Conservation (phyloP, 2,113 vertebrate genomes). For the Kryptolebias marmoratus region DNA sequence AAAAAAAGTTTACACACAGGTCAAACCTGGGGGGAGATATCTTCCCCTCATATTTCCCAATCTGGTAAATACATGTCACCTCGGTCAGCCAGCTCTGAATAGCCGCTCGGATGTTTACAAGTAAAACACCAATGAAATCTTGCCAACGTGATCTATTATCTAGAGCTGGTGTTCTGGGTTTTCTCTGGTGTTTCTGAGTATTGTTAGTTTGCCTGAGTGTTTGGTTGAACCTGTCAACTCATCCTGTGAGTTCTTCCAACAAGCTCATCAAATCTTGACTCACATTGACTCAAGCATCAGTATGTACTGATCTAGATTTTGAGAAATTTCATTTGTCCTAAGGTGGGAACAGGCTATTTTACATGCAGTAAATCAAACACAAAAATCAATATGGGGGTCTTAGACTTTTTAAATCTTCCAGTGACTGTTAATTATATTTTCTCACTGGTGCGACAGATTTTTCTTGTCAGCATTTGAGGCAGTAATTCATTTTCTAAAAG, state of each 20-base stretch:
- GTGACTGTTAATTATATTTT: neutral
- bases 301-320: neutral
- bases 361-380: neutral
- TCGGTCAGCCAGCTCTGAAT: conserved; percentile 37
- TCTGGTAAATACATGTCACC: conserved; percentile 49
- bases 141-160: conserved; percentile 46
- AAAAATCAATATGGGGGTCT: neutral
- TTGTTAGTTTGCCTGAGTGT: conserved; percentile 3
- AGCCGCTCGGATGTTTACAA: conserved; percentile 36
- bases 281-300: neutral
- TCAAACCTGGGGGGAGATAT: conserved; percentile 38
- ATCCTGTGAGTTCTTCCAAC: neutral
- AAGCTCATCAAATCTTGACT: neutral
- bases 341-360: neutral
- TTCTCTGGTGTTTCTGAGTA: neutral
- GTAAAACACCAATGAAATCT: conserved; percentile 27
- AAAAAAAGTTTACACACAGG: conserved; percentile 35
- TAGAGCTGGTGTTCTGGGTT: neutral
- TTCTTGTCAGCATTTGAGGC: conserved; percentile 5
- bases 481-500: conserved; percentile 24
- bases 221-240: neutral
- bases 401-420: no score
- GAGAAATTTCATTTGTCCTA: neutral
- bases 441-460: conserved; percentile 16
- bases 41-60: conserved; percentile 38